Conservation (phyloP, 2,888 invertebrate species). For the Geotrupes spiniger region DNA sequence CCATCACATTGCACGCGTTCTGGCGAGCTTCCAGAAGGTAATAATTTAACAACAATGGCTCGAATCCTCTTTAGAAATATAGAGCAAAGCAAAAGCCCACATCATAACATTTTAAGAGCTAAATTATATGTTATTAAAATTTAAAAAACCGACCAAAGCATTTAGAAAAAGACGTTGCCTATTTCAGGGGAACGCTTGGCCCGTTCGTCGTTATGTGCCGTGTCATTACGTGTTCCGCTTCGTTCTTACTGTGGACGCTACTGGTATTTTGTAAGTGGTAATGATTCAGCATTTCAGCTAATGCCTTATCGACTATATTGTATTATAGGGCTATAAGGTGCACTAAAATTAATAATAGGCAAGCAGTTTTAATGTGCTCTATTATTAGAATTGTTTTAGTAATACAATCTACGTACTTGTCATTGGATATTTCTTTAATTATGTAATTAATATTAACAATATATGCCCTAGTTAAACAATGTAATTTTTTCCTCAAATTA, state of each 20-base stretch:
- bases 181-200: not conserved
- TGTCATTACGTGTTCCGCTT: not conserved
- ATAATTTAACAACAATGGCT: slow-evolving; percentile 45
- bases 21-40: slow-evolving; percentile 23
- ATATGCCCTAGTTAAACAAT: too few relatives aligned
- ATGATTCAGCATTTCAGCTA: slow-evolving; percentile 14
- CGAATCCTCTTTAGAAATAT: slow-evolving; percentile 39
- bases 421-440: too few relatives aligned
- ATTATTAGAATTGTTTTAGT: slow-evolving; percentile 1
- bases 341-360: slow-evolving; percentile 17
- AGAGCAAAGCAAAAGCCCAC: slow-evolving; percentile 43
- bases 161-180: slow-evolving; percentile 11
- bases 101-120: slow-evolving; percentile 43
- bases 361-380: slow-evolving; percentile 7
- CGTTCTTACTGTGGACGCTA: not conserved
- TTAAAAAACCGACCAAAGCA: slow-evolving; percentile 35
- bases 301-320: slow-evolving; percentile 17
- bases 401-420: too few relatives aligned
- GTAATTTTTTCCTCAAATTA: too few relatives aligned
- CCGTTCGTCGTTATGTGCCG: not conserved
- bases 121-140: slow-evolving; percentile 47
- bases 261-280: slow-evolving; percentile 9
- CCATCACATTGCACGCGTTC: slow-evolving; percentile 24
- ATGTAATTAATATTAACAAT: too few relatives aligned
- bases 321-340: slow-evolving; percentile 10